Evolutionary conservation across 2,888 invertebrate genomes (phyloP).

Genomic region (Ernsta delagoae): DNA sequence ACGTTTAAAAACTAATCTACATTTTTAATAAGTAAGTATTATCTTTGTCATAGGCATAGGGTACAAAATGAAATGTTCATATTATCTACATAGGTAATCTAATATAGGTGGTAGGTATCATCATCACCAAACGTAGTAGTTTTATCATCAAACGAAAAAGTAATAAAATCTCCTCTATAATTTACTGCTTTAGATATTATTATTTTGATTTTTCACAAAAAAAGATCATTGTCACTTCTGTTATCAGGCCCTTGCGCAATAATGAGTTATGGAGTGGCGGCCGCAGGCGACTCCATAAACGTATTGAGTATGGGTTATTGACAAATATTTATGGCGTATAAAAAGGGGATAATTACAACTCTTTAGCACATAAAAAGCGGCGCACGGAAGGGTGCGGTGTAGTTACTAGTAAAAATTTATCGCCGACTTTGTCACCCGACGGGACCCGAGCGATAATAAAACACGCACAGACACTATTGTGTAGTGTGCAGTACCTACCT

Average conservation of each 20-base stretch:
- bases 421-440: conserved; percentile 69
- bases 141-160: too few relatives aligned
- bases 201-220: not conserved
- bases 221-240: conserved; percentile 59
- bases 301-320: conserved; percentile 82
- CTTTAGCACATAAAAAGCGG: conserved; percentile 81
- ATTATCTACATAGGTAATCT: too few relatives aligned
- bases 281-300: conserved; percentile 75
- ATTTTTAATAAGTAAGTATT: too few relatives aligned
- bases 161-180: too few relatives aligned
- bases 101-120: too few relatives aligned
- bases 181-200: too few relatives aligned
- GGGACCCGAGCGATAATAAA: conserved; percentile 52
- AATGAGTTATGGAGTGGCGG: conserved; percentile 78
- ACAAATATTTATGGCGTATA: conserved; percentile 84
- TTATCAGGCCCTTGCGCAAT: conserved; percentile 72
- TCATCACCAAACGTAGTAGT: too few relatives aligned
- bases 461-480: conserved; percentile 13
- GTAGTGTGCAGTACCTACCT: too few relatives aligned
- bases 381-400: conserved; percentile 73
- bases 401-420: conserved; percentile 72
- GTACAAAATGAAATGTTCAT: too few relatives aligned
- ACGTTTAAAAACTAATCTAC: too few relatives aligned
- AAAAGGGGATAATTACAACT: conserved; percentile 84
- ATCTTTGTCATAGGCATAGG: too few relatives aligned